Percentiles rank a stretch among this genome's conserved stretches.
Evolutionary conservation across 1,140 invertebrate genomes (phyloP).

Genomic region (Cephus cinctus): DNA sequence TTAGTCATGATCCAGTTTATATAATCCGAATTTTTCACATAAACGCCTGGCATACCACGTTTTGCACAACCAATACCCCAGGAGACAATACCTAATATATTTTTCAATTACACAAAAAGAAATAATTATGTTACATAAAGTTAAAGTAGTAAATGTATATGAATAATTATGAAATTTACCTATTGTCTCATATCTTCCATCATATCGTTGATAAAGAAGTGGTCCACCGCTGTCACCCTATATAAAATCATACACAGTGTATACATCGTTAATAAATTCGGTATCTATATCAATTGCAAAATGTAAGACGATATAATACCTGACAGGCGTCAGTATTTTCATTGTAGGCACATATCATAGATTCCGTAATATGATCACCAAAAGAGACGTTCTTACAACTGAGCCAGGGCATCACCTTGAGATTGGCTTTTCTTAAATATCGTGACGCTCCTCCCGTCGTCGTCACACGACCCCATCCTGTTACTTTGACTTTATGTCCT

Average conservation of each 20-base stretch:
- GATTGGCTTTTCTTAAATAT: conserved; percentile 55
- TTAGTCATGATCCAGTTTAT: conserved; percentile 59
- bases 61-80: conserved; percentile 65
- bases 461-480: conserved; percentile 64
- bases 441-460: conserved; percentile 53
- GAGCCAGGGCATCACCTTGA: conserved; percentile 50
- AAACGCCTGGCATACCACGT: conserved; percentile 59
- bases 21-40: conserved; percentile 60
- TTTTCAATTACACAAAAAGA: not conserved
- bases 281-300: conserved; percentile 6
- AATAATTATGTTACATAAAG: conserved; percentile 4
- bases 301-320: conserved; percentile 37
- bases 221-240: conserved; percentile 68
- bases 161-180: too few relatives aligned
- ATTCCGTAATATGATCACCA: conserved; percentile 47
- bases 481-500: conserved; percentile 55
- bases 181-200: conserved; percentile 49
- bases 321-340: conserved; percentile 63
- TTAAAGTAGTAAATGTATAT: not conserved
- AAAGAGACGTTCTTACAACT: conserved; percentile 49
- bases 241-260: conserved; percentile 1
- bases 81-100: conserved; percentile 56
- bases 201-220: conserved; percentile 43
- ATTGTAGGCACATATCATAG: conserved; percentile 58
- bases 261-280: conserved; percentile 33